These are phyloP conservation scores for Agelaius tricolor DNA, from an alignment of 2,113 vertebrate genomes.

Conservation along the genomic window DNA sequence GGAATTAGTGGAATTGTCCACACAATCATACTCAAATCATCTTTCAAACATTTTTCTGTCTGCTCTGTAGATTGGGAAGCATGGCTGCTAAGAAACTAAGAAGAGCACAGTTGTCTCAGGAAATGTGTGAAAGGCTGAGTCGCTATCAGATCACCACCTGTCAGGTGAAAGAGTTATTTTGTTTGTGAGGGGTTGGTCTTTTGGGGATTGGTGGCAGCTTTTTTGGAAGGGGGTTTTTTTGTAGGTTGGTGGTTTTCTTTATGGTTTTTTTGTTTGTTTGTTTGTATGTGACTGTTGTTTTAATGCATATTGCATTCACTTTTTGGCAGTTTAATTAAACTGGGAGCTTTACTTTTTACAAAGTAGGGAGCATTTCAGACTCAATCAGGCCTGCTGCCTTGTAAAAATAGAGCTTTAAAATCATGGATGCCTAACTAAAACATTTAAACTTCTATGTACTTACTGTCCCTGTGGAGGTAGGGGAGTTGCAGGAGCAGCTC, in stretches of 20 bases:
- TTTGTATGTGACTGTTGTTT: neutral
- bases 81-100: constrained; percentile 82
- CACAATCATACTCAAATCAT: neutral
- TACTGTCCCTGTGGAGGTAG: neutral
- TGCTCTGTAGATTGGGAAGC: neutral
- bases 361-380: neutral
- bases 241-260: neutral
- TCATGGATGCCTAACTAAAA: neutral
- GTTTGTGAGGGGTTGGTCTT: neutral
- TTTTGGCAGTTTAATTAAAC: neutral
- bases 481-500: neutral
- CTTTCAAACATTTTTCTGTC: neutral
- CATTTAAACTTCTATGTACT: neutral
- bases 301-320: neutral
- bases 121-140: constrained; percentile 79
- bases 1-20: neutral
- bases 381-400: neutral
- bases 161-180: constrained; percentile 67
- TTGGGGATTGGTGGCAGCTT: neutral
- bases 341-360: neutral
- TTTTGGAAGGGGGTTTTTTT: neutral
- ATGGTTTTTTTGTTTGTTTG: fast-evolving
- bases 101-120: constrained; percentile 74
- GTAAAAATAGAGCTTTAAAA: neutral
- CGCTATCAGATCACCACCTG: constrained; percentile 80